These are phyloP conservation scores for Kryptolebias ocellatus DNA, from an alignment of 2,797 vertebrate genomes.

Conservation along the genomic window DNA sequence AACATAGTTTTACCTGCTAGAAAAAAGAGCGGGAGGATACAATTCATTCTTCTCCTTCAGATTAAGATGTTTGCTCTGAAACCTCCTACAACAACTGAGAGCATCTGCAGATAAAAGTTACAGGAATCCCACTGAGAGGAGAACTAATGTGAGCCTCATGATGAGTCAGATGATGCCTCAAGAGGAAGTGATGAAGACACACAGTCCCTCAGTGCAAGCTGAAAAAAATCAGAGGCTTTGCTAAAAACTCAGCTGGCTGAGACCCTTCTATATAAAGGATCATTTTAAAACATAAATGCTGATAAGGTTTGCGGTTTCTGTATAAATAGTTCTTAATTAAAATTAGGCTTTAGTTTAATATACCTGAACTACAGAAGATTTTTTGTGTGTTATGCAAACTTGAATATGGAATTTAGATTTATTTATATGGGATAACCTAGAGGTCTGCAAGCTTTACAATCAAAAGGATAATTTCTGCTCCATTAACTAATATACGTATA, in stretches of 20 bases:
- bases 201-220: neutral
- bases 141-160: neutral
- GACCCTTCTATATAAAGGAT: neutral
- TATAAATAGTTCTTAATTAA: no score
- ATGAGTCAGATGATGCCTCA: neutral
- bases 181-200: neutral
- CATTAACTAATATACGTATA: no score
- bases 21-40: neutral
- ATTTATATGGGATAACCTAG: no score
- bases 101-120: neutral
- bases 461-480: no score
- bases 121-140: neutral
- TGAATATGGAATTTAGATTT: no score
- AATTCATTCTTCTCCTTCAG: conserved; percentile 16
- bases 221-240: neutral
- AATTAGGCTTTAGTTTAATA: no score
- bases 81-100: fast-evolving
- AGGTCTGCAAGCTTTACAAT: no score
- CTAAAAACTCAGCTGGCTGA: neutral
- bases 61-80: neutral
- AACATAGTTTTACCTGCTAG: conserved; percentile 19
- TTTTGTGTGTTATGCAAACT: no score
- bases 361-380: no score
- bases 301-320: neutral
- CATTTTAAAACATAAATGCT: neutral